Evolutionary conservation across 2,888 invertebrate genomes (phyloP), one percentile per base, ranked within the genome.

Genomic region (Harmothoe impar): DNA sequence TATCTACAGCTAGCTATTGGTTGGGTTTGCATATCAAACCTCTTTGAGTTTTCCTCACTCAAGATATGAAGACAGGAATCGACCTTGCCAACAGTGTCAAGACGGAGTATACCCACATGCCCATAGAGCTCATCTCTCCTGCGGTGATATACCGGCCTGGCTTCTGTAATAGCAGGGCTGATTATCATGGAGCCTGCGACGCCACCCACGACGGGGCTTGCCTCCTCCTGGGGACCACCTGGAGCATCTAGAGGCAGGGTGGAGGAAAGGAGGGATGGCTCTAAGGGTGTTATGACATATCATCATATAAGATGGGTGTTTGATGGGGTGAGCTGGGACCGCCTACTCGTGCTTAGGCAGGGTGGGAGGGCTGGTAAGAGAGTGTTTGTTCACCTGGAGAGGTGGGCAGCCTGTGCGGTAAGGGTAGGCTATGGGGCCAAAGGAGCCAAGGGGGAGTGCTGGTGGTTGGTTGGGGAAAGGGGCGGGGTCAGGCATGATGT

Each of bases 271-370:
- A 25, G 84, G 25, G 84, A 12, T 29, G 33, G 25, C 78, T 52
- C 84, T 43, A 17, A 29, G 35, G 56, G 86, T 86, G 86, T 86
- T 86, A 86, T 86, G 86, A 86, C 86, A 86, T 86, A 86, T 86
- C 86, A 29, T 23, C 86, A n/a, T 86, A 29, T 86, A 54, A 29
- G 86, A 86, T 86, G 86, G 54, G 25, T 86, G 54, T 56, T 52
- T 86, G 86, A 86, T 86, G 86, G 86, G 56, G 54, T 29, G 56
- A 86, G 52, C 25, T 25, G n/a, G 52, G 54, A n/a, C 54, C 54
- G 25, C 56, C 23, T 35, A 33, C 78, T 29, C 43, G 43, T 43
- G 43, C 43, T 43, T 3, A 43, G 43, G 43, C 33, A 33, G 78
- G 84, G 54, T n/a, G 86, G 52, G 84, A 43, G 35, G 54, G 51